A percentile compares a stretch with the other conserved stretches of the same genome.
Evolutionary conservation across 2,797 vertebrate species (phyloP).

Genomic region (Nasua narica): DNA sequence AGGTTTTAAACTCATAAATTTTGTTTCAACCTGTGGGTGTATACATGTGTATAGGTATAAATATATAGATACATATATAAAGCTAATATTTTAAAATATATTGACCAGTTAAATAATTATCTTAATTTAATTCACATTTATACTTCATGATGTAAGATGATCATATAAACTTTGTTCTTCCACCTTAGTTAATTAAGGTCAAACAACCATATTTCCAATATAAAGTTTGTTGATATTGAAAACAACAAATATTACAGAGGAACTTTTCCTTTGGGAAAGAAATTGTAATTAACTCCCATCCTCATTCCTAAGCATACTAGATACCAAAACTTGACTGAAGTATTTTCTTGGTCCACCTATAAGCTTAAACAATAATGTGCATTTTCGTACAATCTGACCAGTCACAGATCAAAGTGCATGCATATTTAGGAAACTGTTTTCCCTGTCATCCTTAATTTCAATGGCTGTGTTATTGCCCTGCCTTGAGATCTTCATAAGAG

Average conservation of each 20-base stretch:
- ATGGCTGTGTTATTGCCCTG: background rate
- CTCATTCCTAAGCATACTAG: background rate
- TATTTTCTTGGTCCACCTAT: background rate
- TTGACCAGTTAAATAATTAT: conserved; percentile 13
- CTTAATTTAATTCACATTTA: conserved; percentile 55
- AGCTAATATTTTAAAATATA: background rate
- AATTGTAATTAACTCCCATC: conserved; percentile 34
- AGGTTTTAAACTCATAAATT: background rate
- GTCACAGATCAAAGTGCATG: background rate
- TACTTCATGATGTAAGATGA: conserved; percentile 5
- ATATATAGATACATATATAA: background rate
- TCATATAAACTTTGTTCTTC: conserved; percentile 7
- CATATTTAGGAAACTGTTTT: conserved; percentile 32
- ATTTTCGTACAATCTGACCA: background rate
- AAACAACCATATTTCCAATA: conserved; percentile 30
- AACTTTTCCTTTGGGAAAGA: conserved; percentile 45
- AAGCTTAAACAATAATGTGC: background rate
- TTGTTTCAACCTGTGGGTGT: background rate
- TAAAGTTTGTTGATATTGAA: conserved; percentile 47
- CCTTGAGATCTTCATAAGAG: conserved; percentile 12
- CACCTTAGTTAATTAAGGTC: conserved; percentile 5
- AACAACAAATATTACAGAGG: conserved; percentile 44
- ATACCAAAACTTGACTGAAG: background rate
- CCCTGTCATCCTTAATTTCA: background rate
- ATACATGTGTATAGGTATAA: background rate